Conservation (phyloP, 2,888 invertebrate genomes). For the Nymphalis c-album region DNA sequence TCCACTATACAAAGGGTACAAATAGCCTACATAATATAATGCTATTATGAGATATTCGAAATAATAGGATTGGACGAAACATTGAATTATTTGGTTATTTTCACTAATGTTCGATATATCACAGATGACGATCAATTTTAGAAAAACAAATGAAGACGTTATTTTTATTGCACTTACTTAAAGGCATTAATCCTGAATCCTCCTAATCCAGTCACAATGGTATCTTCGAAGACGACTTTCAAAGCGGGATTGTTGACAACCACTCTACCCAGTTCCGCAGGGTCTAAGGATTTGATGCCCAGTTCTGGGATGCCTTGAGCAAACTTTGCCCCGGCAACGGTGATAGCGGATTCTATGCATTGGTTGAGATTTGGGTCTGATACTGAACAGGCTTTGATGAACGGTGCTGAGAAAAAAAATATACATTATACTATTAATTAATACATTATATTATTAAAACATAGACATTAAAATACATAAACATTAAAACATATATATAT, state of each 20-base stretch:
- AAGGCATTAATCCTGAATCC: slow-evolving; percentile 64
- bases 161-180: slow-evolving; percentile 56
- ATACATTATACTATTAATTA: too few relatives aligned
- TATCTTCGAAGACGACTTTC: slow-evolving; percentile 70
- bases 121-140: too few relatives aligned
- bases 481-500: too few relatives aligned
- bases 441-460: too few relatives aligned
- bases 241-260: slow-evolving; percentile 69
- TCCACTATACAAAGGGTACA: too few relatives aligned
- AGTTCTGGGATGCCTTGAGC: slow-evolving; percentile 72
- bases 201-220: slow-evolving; percentile 70
- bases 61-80: too few relatives aligned
- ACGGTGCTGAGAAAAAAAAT: slow-evolving; percentile 59
- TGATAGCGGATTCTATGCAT: slow-evolving; percentile 63
- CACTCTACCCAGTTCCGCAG: slow-evolving; percentile 70
- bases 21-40: too few relatives aligned
- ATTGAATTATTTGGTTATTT: too few relatives aligned
- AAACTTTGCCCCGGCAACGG: slow-evolving; percentile 58
- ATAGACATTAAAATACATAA: too few relatives aligned
- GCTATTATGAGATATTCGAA: too few relatives aligned
- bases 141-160: too few relatives aligned
- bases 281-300: slow-evolving; percentile 74
- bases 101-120: too few relatives aligned
- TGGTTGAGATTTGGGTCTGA: slow-evolving; percentile 68
- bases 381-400: slow-evolving; percentile 70